Evolutionary conservation across 2,113 vertebrate species (phyloP).

Genomic region (Oncorhynchus nerka): DNA sequence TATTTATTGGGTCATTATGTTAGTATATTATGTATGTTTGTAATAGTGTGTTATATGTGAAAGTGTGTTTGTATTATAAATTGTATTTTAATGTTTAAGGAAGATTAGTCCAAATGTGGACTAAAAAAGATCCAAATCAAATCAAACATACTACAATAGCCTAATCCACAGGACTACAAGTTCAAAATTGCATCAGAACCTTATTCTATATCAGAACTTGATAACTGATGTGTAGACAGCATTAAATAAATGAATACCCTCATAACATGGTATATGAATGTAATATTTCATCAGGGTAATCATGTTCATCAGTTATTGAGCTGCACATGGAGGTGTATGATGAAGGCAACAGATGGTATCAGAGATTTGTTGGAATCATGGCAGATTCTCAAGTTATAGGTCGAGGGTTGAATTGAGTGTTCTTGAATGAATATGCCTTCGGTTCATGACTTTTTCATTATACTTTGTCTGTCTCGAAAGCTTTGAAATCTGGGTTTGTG

Average conservation of each 20-base stretch:
- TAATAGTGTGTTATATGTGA: no score
- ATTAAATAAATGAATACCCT: neutral
- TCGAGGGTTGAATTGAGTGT: conserved; percentile 9
- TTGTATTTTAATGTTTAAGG: no score
- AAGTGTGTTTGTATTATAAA: no score
- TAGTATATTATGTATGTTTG: no score
- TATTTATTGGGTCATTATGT: no score
- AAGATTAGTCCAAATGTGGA: no score
- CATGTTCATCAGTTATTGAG: neutral
- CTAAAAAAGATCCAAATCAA: no score
- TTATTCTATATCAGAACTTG: neutral
- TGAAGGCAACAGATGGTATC: conserved; percentile 41
- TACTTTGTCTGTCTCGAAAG: neutral
- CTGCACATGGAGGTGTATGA: neutral
- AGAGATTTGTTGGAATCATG: conserved; percentile 40
- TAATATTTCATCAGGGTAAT: conserved; percentile 3
- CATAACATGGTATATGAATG: neutral
- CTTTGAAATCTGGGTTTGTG: neutral
- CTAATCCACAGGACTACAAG: neutral
- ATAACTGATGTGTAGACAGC: neutral
- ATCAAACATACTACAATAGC: neutral
- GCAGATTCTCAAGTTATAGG: conserved; percentile 27
- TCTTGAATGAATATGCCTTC: conserved; percentile 18
- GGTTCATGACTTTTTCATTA: conserved; percentile 7
- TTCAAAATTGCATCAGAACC: neutral